Conservation (phyloP, 2,888 invertebrate genomes). For the Prenolepis imparis region DNA sequence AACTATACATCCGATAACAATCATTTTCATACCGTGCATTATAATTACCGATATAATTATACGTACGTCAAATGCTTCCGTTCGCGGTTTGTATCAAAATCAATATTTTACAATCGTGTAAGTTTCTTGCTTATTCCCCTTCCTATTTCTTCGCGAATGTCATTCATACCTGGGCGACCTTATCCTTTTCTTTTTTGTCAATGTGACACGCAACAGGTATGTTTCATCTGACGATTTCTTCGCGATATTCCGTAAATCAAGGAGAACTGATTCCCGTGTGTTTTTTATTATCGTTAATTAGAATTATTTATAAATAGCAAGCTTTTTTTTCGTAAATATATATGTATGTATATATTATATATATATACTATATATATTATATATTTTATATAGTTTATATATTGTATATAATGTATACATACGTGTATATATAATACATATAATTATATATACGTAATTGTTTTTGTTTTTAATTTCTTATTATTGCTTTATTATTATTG, state of each 20-base stretch:
- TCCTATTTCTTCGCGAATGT: not conserved
- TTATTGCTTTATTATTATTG: not conserved
- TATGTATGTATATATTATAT: not conserved
- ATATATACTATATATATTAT: not conserved
- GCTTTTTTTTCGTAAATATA: not conserved
- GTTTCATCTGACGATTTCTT: constrained; percentile 1
- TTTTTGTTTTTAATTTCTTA: not conserved
- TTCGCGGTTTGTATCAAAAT: not conserved
- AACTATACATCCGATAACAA: constrained; percentile 14
- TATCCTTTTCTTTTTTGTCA: constrained; percentile 7
- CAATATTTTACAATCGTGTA: not conserved
- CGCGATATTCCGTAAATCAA: not conserved
- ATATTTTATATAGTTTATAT: not conserved
- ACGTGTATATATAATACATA: too few species aligned
- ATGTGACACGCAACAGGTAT: not conserved
- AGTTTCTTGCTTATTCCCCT: not conserved
- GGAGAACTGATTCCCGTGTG: not conserved
- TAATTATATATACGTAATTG: not conserved
- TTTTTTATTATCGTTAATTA: not conserved
- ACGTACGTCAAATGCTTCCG: not conserved
- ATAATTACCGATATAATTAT: constrained; percentile 22
- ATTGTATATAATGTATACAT: not conserved
- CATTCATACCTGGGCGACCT: not conserved
- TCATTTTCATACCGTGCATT: not conserved
- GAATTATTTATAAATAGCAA: not conserved